Base-by-base conservation (phyloP, 2,113 vertebrate species). In the Sander vitreus region DNA sequence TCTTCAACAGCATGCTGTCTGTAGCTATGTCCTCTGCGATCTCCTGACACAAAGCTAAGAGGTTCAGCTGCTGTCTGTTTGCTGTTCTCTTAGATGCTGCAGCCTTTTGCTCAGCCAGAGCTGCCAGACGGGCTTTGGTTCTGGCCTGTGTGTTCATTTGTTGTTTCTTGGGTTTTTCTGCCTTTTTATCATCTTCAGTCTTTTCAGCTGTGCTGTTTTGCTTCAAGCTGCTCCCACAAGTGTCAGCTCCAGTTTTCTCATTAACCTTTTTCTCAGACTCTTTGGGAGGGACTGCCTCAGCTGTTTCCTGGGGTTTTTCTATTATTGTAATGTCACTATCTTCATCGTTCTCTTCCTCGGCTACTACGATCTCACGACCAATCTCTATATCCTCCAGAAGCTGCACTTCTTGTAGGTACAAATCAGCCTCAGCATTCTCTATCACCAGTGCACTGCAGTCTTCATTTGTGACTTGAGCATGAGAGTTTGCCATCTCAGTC, bases 21-120 rank as follows among this genome's bases (percentile, higher is more conserved):
- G 98, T 99, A 36, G 97, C 98, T 30, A 99, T 99, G 93, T 99
- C 98, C 72, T 98, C 98, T 62, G 98, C 98, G 1, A 99, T 99
- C 92, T 99, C 98, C 88, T 99, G 97, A 94, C 98, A 99, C 14
- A 99, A 93, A 36, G 98, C 98, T 69, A 99, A 94, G 74, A 99
- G 97, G 91, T 98, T 99, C 60, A 98, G 95, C 83, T 97, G 96
- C 89, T 97, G 83, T 82, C 96, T 96, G 71, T 92, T 96, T 1
- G 93, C 88, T 1, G 92, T 82, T 58, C 88, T 94, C 80, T 93
- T 95, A 0, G 95, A 72, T 0, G 92, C 95, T 0, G 95, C 95
- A 1, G 95, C 95, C 66, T 90, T 95, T 63, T 96, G 91, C 76
- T 95, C 95, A 25, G 95, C 95, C 63, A 95, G 73, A 15, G 95